Base-by-base conservation (phyloP, 1,140 invertebrate species). In the Eubasilissa regina region DNA sequence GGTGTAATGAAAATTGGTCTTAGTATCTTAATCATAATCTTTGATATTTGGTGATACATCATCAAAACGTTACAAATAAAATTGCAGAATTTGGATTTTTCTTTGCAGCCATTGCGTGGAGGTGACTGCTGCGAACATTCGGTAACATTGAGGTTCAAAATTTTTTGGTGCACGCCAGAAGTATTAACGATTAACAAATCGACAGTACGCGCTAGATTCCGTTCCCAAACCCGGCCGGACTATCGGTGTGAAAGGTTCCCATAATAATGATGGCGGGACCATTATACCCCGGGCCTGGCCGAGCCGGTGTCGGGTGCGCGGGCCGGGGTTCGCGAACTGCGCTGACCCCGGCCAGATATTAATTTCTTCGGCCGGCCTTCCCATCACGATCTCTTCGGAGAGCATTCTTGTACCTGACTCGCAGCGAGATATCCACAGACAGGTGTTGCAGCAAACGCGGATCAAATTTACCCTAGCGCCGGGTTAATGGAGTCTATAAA, bases 251-350 rank as follows among this genome's bases (percentile, higher is more conserved):
- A 45, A 53, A 43, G 21, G 19, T 73, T 56, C 48, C 51, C 48
- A n/a, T 55, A 70, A 17, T 48, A 19, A 10, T 70, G 44, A 17
- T 17, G 60, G 12, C 60, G 15, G 47, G 45, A 3, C 4, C 66
- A 17, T 17, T 51, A 47, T 19, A 62, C 17, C 17, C 12, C n/a
- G 12, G 58, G 13, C 0, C 17, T 35, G 19, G 62, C 7, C 51
- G 51, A 19, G 62, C 7, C 13, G 15, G 66, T 47, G 66, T 45
- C 15, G 66, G 43, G 47, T 47, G n/a, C 68, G 53, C 48, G 48
- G 70, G 21, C 48, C 51, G 13, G 70, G 70, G 70, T 74, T 74
- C 70, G 70, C 53, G 70, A 74, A 55, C 70, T 19, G 70, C 51
- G 13, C n/a, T 74, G 70, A 74, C 70, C 70, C 70, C 56, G 25